Evolutionary conservation across 2,888 invertebrate genomes (phyloP), one percentile per base, ranked within the genome.

Genomic region (Agriopis aurantiaria): DNA sequence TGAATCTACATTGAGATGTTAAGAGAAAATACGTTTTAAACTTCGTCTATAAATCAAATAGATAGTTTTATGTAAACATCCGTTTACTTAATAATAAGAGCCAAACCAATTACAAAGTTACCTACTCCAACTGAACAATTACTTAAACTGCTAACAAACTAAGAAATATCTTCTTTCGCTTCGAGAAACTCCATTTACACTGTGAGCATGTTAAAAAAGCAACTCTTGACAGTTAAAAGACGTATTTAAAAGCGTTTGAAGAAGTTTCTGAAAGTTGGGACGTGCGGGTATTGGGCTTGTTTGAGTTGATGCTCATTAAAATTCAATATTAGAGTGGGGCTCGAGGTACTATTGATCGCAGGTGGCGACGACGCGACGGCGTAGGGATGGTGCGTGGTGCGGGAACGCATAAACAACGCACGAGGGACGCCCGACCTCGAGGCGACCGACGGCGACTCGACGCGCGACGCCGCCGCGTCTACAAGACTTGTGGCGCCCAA

Each of bases 241-340:
- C 81, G 80, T 81, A 85, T 85, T 85, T 84, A 83, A 83, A 84
- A 83, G 77, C 82, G 77, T 85, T 85, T 76, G 71, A 78, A 76
- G 75, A 74, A 68, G 75, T 74, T 72, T 64, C 59, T 65, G 71
- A 65, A 76, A 84, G 82, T 83, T 82, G 77, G 74, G 75, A 83
- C 80, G 81, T 79, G 81, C 77, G 77, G 73, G 79, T 81, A 80
- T 82, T 84, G 55, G 77, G 78, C 69, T 81, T 87, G 82, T 85
- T 86, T 86, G 82, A 85, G 85, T 85, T 85, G 75, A 78, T 82
- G 75, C 81, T 90, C 85, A 87, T 90, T 88, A 88, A 89, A 89
- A 90, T 89, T 89, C 86, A 75, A 89, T 89, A 89, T 86, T 73
- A 79, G 77, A 78, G 75, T 81, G 80, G 79, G 60, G 66, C 62